phyloP scores from a whole-genome alignment of 2,113 vertebrate species.

The Centrocercus urophasianus region DNA sequence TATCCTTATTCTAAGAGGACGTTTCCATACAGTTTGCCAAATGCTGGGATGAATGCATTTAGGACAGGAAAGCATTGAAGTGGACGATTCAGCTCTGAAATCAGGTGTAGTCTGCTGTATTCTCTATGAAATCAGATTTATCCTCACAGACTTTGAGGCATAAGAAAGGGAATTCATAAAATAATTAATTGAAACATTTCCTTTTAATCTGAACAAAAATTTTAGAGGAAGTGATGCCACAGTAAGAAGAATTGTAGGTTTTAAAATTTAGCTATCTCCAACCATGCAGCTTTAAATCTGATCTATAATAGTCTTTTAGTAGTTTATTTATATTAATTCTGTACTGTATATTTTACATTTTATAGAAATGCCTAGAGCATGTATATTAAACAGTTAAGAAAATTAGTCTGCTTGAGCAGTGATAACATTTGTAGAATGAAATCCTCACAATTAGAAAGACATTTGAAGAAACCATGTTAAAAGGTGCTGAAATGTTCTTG shows the following conservation, averaged over 20 bases:
- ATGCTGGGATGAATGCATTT: background rate
- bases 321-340: slow-evolving; percentile 51
- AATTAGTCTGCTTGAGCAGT: slow-evolving; percentile 63
- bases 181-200: background rate
- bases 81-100: background rate
- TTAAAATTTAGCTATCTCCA: background rate
- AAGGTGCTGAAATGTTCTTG: slow-evolving; percentile 69
- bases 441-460: slow-evolving; percentile 59
- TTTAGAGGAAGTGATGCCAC: background rate
- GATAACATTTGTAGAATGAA: slow-evolving; percentile 69
- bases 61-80: background rate
- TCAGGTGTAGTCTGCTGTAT: background rate
- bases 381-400: slow-evolving; percentile 65
- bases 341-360: slow-evolving; percentile 55
- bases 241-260: background rate
- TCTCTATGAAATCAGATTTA: background rate
- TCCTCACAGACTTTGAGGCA: background rate
- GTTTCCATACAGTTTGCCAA: background rate
- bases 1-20: background rate
- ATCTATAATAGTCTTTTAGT: slow-evolving; percentile 35
- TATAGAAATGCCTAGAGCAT: slow-evolving; percentile 47
- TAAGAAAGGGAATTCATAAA: background rate
- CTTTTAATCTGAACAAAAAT: background rate
- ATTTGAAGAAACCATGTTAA: slow-evolving; percentile 62
- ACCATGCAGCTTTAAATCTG: slow-evolving; percentile 15